A percentile compares a stretch with the other conserved stretches of the same genome.
Conservation (phyloP, 2,888 invertebrate species). For the Spodoptera littoralis region DNA sequence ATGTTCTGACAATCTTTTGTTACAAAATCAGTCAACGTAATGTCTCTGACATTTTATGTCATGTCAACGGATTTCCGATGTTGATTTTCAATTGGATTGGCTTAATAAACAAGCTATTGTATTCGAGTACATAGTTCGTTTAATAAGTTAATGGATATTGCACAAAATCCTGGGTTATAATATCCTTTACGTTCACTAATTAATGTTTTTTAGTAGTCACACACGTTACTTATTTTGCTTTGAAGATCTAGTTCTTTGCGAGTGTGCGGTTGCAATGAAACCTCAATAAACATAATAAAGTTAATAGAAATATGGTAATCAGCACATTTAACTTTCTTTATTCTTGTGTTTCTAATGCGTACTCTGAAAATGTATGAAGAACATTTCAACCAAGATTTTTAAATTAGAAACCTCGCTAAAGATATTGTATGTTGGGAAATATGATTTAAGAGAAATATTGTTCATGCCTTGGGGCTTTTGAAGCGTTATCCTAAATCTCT, state of each 20-base stretch:
- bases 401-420: conserved; percentile 34
- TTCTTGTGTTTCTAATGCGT: conserved; percentile 21
- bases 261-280: conserved; percentile 20
- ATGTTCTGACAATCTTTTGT: too few species aligned
- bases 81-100: too few species aligned
- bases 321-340: conserved; percentile 44
- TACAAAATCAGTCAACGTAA: too few species aligned
- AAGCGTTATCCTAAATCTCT: background rate
- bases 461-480: background rate
- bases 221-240: background rate
- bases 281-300: conserved; percentile 46
- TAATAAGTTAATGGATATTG: too few species aligned
- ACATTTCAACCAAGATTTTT: conserved; percentile 10
- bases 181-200: too few species aligned
- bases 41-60: too few species aligned
- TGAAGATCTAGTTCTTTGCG: background rate
- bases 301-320: conserved; percentile 53
- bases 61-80: too few species aligned
- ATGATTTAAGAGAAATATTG: conserved; percentile 3
- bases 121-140: too few species aligned
- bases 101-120: too few species aligned
- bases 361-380: conserved; percentile 7
- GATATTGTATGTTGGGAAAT: conserved; percentile 1
- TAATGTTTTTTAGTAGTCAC: too few species aligned
- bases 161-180: too few species aligned